These are phyloP conservation scores for Himalopsyche kuldschensis DNA, from an alignment of 2,888 invertebrate species.

Conservation along the genomic window DNA sequence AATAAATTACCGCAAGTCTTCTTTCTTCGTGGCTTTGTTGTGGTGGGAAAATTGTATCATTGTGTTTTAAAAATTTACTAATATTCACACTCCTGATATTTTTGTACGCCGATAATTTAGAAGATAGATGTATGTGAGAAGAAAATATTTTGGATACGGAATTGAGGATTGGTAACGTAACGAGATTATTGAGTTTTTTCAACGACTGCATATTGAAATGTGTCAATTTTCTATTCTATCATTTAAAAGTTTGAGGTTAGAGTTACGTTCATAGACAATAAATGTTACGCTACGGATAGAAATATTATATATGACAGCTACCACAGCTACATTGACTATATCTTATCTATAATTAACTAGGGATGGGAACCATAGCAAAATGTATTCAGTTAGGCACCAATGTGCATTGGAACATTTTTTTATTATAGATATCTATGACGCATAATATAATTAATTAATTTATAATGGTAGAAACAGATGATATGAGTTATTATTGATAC, in stretches of 20 bases:
- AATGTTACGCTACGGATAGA: too few relatives aligned
- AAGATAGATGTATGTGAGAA: constrained; percentile 5
- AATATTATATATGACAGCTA: too few relatives aligned
- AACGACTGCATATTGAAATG: background rate
- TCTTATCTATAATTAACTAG: too few relatives aligned
- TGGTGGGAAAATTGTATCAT: constrained; percentile 79
- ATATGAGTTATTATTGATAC: too few relatives aligned
- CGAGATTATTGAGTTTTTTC: background rate
- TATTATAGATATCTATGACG: too few relatives aligned
- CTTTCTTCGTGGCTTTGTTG: constrained; percentile 71
- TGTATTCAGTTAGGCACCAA: too few relatives aligned
- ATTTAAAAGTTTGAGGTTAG: background rate
- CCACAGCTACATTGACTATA: too few relatives aligned
- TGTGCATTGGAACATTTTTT: too few relatives aligned
- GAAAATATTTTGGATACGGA: background rate
- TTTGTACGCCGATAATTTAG: constrained; percentile 40
- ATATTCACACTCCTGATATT: constrained; percentile 47
- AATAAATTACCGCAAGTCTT: constrained; percentile 77
- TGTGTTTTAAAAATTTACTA: constrained; percentile 64
- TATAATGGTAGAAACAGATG: too few relatives aligned
- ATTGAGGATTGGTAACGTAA: background rate
- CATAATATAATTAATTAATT: too few relatives aligned
- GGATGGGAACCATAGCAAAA: too few relatives aligned
- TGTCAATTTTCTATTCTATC: background rate
- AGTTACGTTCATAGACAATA: background rate